Conservation (phyloP, 2,113 vertebrate genomes). For the Empidonax traillii region DNA sequence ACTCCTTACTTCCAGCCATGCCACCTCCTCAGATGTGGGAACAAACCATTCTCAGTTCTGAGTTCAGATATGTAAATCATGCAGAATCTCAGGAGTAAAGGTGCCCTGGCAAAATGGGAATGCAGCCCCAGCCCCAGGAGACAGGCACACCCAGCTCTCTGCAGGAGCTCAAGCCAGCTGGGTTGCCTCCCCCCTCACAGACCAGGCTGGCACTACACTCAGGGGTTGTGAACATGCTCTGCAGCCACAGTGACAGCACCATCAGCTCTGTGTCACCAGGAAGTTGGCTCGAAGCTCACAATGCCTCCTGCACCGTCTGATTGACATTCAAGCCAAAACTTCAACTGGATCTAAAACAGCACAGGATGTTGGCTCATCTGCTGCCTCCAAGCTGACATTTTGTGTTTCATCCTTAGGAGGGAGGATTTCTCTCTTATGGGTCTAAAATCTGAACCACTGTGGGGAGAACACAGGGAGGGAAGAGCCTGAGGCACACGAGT, state of each 20-base stretch:
- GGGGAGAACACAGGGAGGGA: neutral
- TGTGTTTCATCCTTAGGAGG: neutral
- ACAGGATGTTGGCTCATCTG: neutral
- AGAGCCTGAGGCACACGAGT: neutral
- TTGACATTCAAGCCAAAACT: neutral
- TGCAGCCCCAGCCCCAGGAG: neutral
- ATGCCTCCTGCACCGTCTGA: neutral
- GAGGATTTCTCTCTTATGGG: neutral
- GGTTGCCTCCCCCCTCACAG: neutral
- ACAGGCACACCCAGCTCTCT: neutral
- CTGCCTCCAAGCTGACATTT: neutral
- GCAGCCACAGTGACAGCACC: neutral
- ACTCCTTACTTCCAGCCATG: neutral
- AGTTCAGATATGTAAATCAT: neutral
- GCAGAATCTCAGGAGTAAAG: neutral
- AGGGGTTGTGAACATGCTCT: neutral
- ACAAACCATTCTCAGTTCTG: neutral
- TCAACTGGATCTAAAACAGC: neutral
- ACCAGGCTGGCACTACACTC: neutral
- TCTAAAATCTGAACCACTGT: neutral
- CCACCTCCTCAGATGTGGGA: neutral
- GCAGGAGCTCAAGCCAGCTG: neutral
- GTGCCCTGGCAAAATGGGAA: neutral
- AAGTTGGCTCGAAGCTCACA: neutral
- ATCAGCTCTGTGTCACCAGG: neutral